Evolutionary conservation across 2,888 invertebrate species (phyloP).

Genomic region (Abscondita cerata): DNA sequence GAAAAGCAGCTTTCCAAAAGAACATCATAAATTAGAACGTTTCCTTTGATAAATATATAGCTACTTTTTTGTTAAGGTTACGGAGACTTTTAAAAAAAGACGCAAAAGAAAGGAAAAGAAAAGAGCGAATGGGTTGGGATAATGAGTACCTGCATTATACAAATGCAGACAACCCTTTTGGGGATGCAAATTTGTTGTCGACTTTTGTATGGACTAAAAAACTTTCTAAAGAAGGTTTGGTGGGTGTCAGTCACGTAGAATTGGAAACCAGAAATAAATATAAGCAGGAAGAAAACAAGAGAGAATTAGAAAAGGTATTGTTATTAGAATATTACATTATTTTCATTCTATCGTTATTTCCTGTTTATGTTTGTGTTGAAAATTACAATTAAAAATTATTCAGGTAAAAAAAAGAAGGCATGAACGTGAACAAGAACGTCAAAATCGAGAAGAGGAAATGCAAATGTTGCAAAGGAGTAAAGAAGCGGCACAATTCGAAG

Average conservation of each 20-base stretch:
- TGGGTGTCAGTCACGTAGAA: conserved; percentile 77
- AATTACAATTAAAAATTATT: too few relatives aligned
- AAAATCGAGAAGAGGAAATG: conserved; percentile 82
- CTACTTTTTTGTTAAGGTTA: conserved; percentile 39
- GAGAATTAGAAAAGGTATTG: conserved; percentile 86
- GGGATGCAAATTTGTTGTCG: conserved; percentile 92
- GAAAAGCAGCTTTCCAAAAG: too few relatives aligned
- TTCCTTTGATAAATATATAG: too few relatives aligned
- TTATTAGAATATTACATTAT: not conserved
- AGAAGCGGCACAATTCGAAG: conserved; percentile 88
- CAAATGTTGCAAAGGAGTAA: conserved; percentile 86
- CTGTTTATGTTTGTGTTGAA: too few relatives aligned
- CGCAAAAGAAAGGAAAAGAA: conserved; percentile 84
- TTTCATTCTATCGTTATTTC: not conserved
- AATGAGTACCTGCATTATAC: conserved; percentile 96
- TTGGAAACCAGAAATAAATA: conserved; percentile 82
- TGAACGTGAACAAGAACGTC: conserved; percentile 87
- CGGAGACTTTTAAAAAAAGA: conserved; percentile 90
- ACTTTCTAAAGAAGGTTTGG: conserved; percentile 89
- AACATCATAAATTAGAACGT: too few relatives aligned
- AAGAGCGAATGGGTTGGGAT: conserved; percentile 97
- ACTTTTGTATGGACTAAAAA: conserved; percentile 98
- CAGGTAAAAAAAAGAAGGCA: conserved; percentile 88
- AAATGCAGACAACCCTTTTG: conserved; percentile 98
- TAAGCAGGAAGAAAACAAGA: conserved; percentile 90